A percentile compares a stretch with the other conserved stretches of the same genome.
Conservation (phyloP, 2,888 invertebrate genomes). For the Hypercompe scribonia region DNA sequence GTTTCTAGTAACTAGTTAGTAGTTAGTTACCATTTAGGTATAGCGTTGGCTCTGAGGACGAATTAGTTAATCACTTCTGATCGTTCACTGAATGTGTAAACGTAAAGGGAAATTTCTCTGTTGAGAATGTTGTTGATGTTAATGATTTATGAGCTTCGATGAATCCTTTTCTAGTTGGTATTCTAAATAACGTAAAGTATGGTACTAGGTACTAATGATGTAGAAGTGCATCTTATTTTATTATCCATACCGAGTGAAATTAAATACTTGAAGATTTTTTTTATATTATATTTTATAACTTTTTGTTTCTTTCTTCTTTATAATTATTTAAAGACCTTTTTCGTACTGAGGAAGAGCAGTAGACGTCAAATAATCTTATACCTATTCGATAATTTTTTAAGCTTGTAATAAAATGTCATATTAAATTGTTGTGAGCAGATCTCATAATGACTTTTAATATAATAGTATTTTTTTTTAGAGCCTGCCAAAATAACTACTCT, state of each 20-base stretch:
- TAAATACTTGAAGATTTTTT: too few relatives aligned
- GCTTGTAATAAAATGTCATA: too few relatives aligned
- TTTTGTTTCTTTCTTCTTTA: too few relatives aligned
- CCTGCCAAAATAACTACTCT: too few relatives aligned
- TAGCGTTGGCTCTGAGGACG: constrained; percentile 56
- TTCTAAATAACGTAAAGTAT: constrained; percentile 13
- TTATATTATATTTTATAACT: too few relatives aligned
- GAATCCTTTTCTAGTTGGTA: constrained; percentile 34
- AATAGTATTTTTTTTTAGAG: too few relatives aligned
- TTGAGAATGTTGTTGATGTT: constrained; percentile 41
- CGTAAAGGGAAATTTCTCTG: constrained; percentile 62
- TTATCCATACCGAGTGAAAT: neutral
- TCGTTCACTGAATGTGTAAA: constrained; percentile 65
- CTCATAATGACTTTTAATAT: too few relatives aligned
- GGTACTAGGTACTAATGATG: constrained; percentile 11
- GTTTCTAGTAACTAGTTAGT: constrained; percentile 13
- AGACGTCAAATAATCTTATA: too few relatives aligned
- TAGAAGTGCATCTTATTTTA: constrained; percentile 1
- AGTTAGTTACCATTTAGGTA: constrained; percentile 56
- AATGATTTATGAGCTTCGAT: constrained; percentile 58
- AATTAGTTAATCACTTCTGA: constrained; percentile 58
- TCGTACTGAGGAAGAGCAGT: too few relatives aligned
- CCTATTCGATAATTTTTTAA: too few relatives aligned
- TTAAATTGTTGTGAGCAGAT: too few relatives aligned
- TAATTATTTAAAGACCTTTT: too few relatives aligned